Evolutionary conservation across 2,113 vertebrate species (phyloP), one percentile per base, ranked within the genome.

Genomic region (Muntiacus reevesi): DNA sequence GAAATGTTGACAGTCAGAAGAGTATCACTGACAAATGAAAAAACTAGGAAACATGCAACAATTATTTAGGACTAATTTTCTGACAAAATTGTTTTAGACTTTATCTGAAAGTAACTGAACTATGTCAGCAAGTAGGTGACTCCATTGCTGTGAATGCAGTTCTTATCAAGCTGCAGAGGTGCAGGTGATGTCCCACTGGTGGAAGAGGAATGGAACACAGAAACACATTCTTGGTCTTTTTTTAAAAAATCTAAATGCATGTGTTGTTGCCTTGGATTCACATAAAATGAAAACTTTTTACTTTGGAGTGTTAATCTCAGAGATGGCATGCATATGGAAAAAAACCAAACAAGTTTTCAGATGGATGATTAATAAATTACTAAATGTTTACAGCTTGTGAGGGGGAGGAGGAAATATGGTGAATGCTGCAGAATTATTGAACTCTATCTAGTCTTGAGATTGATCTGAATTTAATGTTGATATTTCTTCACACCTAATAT

Each of bases 1-100:
- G 89, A 96, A 79, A 82, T 45, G 45, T 7, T n/a, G 43, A 52
- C 21, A 59, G 85, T 89, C 57, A 88, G 90, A 91, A 30, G 76
- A 74, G 54, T 82, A 60, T 76, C 95, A 96, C 50, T 30, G 25
- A 62, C 76, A 83, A 76, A 93, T 71, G 67, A 59, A 54, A 52
- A 52, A 28, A 74, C 84, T 60, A 43, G 21, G 28, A 30, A 71
- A 78, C 30, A 19, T 87, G 50, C 59, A 59, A 83, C 59, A 87
- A 84, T 54, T 67, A 76, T 74, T 57, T 95, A 94, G 78, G 84
- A 54, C 3, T 19, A 57, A 43, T 54, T 96, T 94, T 64, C 91
- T 88, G 57, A 62, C 14, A 79, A 54, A 87, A 76, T 83, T 15
- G 88, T 96, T 94, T 89, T 27, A 93, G 86, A 94, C 57, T 85